Percentiles rank a stretch among this genome's conserved stretches.
Evolutionary conservation across 2,888 invertebrate genomes (phyloP).

Genomic region (Brachyptera putata): DNA sequence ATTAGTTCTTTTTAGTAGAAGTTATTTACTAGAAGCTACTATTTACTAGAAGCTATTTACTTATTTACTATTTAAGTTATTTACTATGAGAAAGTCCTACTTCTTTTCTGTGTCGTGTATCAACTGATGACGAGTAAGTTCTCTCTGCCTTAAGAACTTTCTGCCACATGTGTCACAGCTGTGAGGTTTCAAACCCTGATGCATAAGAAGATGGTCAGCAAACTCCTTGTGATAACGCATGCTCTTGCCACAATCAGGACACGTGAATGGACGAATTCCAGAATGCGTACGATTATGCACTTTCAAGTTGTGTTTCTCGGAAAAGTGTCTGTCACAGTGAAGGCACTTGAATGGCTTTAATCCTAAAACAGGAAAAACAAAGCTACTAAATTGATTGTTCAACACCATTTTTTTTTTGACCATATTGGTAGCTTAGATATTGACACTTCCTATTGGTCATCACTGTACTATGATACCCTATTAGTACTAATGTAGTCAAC

Average conservation of each 20-base stretch:
- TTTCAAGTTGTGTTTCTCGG: conserved; percentile 42
- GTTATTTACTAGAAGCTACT: too few species aligned
- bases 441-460: not conserved
- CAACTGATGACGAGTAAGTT: conserved; percentile 21
- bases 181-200: conserved; percentile 23
- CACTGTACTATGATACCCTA: too few species aligned
- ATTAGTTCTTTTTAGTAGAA: too few species aligned
- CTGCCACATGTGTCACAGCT: conserved; percentile 21
- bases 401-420: not conserved
- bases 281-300: conserved; percentile 54
- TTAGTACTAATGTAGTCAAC: too few species aligned
- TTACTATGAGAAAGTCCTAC: too few species aligned
- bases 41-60: too few species aligned
- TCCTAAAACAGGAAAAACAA: not conserved
- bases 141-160: conserved; percentile 26
- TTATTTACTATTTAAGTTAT: too few species aligned
- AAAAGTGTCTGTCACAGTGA: conserved; percentile 43
- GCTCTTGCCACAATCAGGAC: conserved; percentile 52
- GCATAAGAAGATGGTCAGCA: conserved; percentile 24
- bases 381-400: not conserved
- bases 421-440: not conserved
- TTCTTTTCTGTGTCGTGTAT: conserved; percentile 25
- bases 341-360: conserved; percentile 39
- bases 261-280: conserved; percentile 53
- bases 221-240: conserved; percentile 29